These are phyloP conservation scores for Eupithecia exiguata DNA, from an alignment of 2,888 invertebrate species.

Conservation along the genomic window DNA sequence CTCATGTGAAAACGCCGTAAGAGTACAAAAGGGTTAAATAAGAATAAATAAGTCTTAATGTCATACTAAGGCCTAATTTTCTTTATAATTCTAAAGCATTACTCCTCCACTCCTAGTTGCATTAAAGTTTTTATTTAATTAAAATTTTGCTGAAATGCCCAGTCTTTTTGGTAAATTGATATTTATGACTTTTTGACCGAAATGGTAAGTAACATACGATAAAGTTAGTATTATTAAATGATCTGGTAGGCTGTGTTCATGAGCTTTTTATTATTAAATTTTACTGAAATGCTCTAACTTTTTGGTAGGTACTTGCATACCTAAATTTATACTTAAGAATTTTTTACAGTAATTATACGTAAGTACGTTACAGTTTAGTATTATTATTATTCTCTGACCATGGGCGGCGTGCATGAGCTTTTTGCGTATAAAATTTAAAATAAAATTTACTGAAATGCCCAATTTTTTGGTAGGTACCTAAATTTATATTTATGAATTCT, in stretches of 20 bases:
- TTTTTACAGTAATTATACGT: no score
- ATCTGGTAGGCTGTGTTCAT: no score
- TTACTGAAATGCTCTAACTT: no score
- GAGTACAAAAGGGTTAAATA: slow-evolving; percentile 47
- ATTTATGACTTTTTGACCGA: background rate
- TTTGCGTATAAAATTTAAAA: background rate
- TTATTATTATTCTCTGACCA: no score
- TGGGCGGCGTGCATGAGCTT: no score
- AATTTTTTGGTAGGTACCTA: slow-evolving; percentile 30
- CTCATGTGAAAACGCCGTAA: no score
- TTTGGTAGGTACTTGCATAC: no score
- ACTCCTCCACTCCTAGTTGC: slow-evolving; percentile 45
- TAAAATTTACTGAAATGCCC: slow-evolving; percentile 19
- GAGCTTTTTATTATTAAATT: no score
- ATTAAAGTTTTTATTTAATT: slow-evolving; percentile 10
- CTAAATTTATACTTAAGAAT: no score
- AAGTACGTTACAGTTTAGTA: no score
- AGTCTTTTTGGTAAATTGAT: slow-evolving; percentile 32
- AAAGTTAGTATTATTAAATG: no score
- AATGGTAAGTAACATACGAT: no score
- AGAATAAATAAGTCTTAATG: slow-evolving; percentile 38
- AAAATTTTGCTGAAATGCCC: slow-evolving; percentile 19
- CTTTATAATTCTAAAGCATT: slow-evolving; percentile 53
- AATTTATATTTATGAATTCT: slow-evolving; percentile 10
- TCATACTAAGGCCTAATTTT: slow-evolving; percentile 49